Base-by-base conservation (phyloP, 2,797 vertebrate species). In the Ispidina picta region DNA sequence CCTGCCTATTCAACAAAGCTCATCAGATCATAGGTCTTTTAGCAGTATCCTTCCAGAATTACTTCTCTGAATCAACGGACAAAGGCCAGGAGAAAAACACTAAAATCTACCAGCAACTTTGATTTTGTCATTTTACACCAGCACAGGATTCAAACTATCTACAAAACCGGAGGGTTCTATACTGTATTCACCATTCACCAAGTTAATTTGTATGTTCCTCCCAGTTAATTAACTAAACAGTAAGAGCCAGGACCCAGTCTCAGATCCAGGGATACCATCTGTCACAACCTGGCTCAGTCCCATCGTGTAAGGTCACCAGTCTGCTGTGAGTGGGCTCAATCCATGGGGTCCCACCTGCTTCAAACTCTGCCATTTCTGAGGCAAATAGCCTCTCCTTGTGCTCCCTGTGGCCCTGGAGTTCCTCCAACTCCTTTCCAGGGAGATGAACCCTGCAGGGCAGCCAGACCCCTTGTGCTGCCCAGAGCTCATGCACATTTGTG, bases 221-320 rank as follows among this genome's bases (percentile, higher is more conserved):
- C 29, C 69, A 90, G 92, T 77, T 92, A 89, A 95, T 95, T 94
- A 90, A 84, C 83, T 88, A 84, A 91, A 83, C 10, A 81, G 65
- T 69, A 81, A 90, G 94, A 96, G 88, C 90, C 93, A 96, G 94
- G 89, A 95, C 76, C 73, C 66, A 92, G 51, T 25, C 83, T 85
- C 88, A 75, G 95, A 91, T 91, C 83, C 93, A 95, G 65, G 58
- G 91, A 94, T 59, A 80, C 92, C 89, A 95, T 95, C 94, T 96
- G 94, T 43, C 88, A 72, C 86, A 91, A 85, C 83, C 86, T 95
- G 91, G 88, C 92, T 94, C 69, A 46, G 69, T 87, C 76, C 65
- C 91, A 95, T 54, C 2, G 2, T 68, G 77, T 93, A 93, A 90
- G 92, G 92, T 93, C 91, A 96, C 65, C 86, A 95, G 83, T 75